A percentile compares a stretch with the other conserved stretches of the same genome.
These are phyloP conservation scores for Phaonia tiefii DNA, from an alignment of 2,888 invertebrate species.

Conservation along the genomic window DNA sequence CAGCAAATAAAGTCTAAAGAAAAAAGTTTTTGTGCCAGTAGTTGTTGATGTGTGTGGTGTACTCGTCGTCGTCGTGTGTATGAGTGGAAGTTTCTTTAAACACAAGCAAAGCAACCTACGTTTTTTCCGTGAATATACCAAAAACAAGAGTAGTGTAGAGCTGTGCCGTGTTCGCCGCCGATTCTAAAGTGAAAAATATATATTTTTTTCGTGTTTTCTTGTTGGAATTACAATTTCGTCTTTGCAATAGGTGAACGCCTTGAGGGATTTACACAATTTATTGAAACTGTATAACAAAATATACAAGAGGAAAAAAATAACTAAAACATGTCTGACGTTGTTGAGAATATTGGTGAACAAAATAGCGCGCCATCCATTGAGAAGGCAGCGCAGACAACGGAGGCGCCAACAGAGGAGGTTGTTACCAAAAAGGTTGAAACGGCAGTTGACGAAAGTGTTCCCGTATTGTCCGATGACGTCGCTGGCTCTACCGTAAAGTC, in stretches of 20 bases:
- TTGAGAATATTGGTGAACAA: conserved; percentile 70
- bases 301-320: conserved; percentile 24
- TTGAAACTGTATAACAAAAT: conserved; percentile 38
- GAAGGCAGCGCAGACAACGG: conserved; percentile 53
- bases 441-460: conserved; percentile 35
- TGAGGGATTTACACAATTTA: conserved; percentile 30
- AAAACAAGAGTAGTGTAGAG: conserved; percentile 51
- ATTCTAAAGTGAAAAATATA: conserved; percentile 33
- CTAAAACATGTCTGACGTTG: conserved; percentile 75
- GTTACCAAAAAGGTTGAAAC: conserved; percentile 48
- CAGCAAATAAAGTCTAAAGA: conserved; percentile 39
- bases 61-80: conserved; percentile 8
- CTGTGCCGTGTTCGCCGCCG: conserved; percentile 31
- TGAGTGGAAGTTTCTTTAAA: conserved; percentile 43
- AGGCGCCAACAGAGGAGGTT: conserved; percentile 45
- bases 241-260: conserved; percentile 36
- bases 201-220: conserved; percentile 38
- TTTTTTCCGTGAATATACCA: conserved; percentile 36
- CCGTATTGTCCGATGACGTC: conserved; percentile 37
- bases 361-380: conserved; percentile 65
- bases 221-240: not conserved
- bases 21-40: conserved; percentile 47
- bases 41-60: conserved; percentile 37
- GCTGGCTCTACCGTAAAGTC: conserved; percentile 29
- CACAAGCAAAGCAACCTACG: conserved; percentile 59